These are phyloP conservation scores for Meda fulgida DNA, from an alignment of 2,797 vertebrate genomes.

Conservation along the genomic window DNA sequence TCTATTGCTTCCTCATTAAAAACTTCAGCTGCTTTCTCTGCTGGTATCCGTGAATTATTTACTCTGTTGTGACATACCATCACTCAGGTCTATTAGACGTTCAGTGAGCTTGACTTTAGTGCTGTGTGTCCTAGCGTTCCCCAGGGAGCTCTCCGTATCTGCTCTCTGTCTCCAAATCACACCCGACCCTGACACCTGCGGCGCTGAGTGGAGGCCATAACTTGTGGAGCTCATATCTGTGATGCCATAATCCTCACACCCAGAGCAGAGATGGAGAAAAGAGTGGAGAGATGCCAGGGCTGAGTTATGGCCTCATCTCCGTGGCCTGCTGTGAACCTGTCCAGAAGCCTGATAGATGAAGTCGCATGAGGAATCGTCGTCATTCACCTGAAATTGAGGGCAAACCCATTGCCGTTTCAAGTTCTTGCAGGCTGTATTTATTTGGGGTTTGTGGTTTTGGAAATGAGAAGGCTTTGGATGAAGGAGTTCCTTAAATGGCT, in stretches of 20 bases:
- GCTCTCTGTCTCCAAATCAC: conserved; percentile 66
- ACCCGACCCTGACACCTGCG: conserved; percentile 71
- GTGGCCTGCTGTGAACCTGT: conserved; percentile 46
- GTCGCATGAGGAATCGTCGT: conserved; percentile 12
- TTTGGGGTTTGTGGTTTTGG: conserved; percentile 42
- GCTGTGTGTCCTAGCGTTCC: conserved; percentile 51
- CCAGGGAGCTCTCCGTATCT: conserved; percentile 53
- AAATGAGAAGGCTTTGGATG: conserved; percentile 10
- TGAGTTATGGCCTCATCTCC: conserved; percentile 67
- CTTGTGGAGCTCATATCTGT: conserved; percentile 69
- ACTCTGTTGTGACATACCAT: conserved; percentile 1
- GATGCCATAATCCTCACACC: conserved; percentile 62
- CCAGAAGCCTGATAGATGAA: conserved; percentile 37
- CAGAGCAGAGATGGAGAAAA: conserved; percentile 57
- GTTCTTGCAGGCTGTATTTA: conserved; percentile 13
- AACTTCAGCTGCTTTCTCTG: background rate
- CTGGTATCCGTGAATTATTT: background rate
- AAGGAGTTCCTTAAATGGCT: conserved; percentile 18
- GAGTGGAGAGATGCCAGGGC: conserved; percentile 65
- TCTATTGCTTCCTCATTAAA: conserved; percentile 30
- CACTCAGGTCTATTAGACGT: conserved; percentile 21
- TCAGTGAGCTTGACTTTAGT: conserved; percentile 35
- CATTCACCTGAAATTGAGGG: conserved; percentile 46
- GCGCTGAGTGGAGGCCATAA: conserved; percentile 67
- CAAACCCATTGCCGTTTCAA: conserved; percentile 36